Evolutionary conservation across 2,797 vertebrate genomes (phyloP).

Genomic region (Myotis findleyi): DNA sequence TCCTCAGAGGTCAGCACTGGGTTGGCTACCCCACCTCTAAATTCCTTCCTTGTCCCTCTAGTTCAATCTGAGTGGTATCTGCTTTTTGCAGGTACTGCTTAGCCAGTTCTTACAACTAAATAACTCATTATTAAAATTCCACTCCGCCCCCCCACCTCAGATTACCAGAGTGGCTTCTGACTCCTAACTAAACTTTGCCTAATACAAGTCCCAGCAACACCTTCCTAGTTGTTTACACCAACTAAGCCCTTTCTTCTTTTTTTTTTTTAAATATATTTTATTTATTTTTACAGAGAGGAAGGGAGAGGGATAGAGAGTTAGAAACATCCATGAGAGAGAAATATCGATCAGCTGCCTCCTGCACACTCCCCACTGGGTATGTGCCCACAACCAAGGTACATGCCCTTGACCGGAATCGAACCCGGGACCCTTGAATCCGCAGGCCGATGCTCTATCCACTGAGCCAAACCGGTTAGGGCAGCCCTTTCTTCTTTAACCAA

Average conservation of each 20-base stretch:
- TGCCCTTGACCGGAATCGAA: no score
- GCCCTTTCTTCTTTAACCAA: neutral
- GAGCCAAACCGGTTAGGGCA: no score
- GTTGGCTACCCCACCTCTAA: neutral
- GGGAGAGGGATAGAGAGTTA: no score
- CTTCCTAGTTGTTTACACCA: neutral
- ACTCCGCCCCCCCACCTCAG: neutral
- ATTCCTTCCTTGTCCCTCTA: neutral
- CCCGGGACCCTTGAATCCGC: no score
- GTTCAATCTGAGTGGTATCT: neutral
- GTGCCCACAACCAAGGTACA: no score
- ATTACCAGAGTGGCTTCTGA: neutral
- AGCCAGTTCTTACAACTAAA: neutral
- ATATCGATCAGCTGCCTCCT: no score
- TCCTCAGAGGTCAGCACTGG: no score
- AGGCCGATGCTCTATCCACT: no score
- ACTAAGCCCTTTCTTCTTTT: neutral
- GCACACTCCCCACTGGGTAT: no score
- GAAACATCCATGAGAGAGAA: no score
- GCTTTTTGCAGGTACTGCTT: neutral
- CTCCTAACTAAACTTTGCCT: neutral
- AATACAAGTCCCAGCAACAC: neutral
- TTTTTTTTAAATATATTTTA: no score
- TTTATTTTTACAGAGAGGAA: no score
- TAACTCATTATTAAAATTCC: neutral